Evolutionary conservation across 1,140 invertebrate species (phyloP).

Genomic region (Megalonaias nervosa): DNA sequence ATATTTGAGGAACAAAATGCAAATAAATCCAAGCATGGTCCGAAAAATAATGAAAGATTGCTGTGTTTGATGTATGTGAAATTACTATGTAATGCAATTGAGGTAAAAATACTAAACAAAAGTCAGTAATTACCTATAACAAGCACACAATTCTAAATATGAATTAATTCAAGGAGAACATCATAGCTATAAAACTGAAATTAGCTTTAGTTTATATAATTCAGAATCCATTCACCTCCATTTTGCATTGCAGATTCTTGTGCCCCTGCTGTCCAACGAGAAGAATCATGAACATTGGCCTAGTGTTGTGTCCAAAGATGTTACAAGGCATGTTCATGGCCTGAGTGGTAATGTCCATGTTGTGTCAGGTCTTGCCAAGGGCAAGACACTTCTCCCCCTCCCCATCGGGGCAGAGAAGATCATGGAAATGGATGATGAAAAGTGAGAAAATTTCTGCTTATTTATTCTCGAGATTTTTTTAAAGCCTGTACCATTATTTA

Average conservation of each 20-base stretch:
- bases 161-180: background rate
- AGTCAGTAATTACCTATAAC: too few relatives aligned
- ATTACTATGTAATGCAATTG: too few relatives aligned
- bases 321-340: constrained; percentile 88
- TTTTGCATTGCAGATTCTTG: constrained; percentile 77
- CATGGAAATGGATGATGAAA: constrained; percentile 78
- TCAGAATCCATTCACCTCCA: background rate
- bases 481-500: too few relatives aligned
- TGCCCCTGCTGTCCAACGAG: constrained; percentile 79
- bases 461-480: too few relatives aligned
- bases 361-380: constrained; percentile 94
- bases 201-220: background rate
- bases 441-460: too few relatives aligned
- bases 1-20: too few relatives aligned
- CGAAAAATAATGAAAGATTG: too few relatives aligned
- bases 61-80: too few relatives aligned
- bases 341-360: constrained; percentile 89
- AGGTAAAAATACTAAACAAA: too few relatives aligned
- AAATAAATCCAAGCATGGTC: too few relatives aligned
- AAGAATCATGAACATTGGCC: constrained; percentile 86
- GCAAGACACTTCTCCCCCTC: constrained; percentile 93
- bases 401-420: constrained; percentile 91
- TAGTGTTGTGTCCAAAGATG: constrained; percentile 84
- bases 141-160: too few relatives aligned
- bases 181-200: background rate